phyloP scores from a whole-genome alignment of 1,140 invertebrate genomes.

The Lasaia peninsularis region DNA sequence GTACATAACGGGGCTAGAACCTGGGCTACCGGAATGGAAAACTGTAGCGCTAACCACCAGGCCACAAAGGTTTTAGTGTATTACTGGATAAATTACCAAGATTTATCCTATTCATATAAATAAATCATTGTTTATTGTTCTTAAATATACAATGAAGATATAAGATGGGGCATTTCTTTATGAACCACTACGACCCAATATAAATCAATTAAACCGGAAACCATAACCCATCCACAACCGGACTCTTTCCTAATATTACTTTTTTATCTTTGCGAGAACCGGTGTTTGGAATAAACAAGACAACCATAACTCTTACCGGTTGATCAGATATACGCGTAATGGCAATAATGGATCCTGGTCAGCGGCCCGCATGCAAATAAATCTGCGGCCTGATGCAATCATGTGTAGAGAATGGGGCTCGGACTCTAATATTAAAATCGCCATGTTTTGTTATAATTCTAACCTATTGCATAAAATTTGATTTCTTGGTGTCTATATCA shows the following conservation, averaged over 20 bases:
- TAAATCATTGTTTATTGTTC: not conserved
- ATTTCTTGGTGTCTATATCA: too few species aligned
- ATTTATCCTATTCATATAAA: not conserved
- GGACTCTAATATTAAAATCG: slow-evolving; percentile 32
- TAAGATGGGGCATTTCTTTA: not conserved
- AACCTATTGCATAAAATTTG: not conserved
- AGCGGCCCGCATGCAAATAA: slow-evolving; percentile 77
- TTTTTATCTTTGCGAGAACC: slow-evolving; percentile 50
- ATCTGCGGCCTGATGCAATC: slow-evolving; percentile 74
- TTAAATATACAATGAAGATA: not conserved
- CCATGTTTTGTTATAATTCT: slow-evolving; percentile 17
- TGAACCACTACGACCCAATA: slow-evolving; percentile 22
- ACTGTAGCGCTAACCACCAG: too few species aligned
- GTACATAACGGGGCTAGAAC: too few species aligned
- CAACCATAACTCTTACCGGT: slow-evolving; percentile 69
- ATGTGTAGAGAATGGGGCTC: slow-evolving; percentile 73
- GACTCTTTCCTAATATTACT: slow-evolving; percentile 41
- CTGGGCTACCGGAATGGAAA: too few species aligned
- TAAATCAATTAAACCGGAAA: slow-evolving; percentile 64
- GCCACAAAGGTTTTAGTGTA: too few species aligned
- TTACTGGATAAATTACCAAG: too few species aligned
- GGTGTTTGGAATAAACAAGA: slow-evolving; percentile 67
- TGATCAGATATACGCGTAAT: slow-evolving; percentile 73
- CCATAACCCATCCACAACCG: slow-evolving; percentile 57
- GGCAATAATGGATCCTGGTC: slow-evolving; percentile 76